Evolutionary conservation across 1,140 invertebrate species (phyloP).

Genomic region (Drosophila subpulchrella): DNA sequence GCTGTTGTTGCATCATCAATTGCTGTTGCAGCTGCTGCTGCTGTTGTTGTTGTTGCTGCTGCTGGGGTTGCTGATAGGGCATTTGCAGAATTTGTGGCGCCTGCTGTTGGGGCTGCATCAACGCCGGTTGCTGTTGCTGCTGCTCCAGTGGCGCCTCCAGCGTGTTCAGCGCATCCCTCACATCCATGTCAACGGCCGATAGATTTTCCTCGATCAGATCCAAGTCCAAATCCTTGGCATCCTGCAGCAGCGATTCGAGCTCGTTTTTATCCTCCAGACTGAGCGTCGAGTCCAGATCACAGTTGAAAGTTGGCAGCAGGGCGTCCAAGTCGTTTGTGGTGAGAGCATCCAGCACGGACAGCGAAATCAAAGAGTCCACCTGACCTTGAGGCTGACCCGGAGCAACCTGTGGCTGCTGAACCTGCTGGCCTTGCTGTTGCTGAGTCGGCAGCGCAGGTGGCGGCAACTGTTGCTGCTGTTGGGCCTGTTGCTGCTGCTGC

Average conservation of each 20-base stretch:
- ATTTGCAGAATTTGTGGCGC: constrained; percentile 48
- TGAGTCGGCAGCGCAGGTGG: constrained; percentile 23
- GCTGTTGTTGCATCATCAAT: constrained; percentile 37
- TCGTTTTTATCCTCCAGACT: constrained; percentile 85
- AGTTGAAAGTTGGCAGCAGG: constrained; percentile 86
- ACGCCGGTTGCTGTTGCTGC: constrained; percentile 46
- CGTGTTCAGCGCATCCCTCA: constrained; percentile 68
- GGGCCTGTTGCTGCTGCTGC: not conserved
- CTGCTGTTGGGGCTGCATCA: constrained; percentile 46
- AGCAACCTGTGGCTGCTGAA: constrained; percentile 18
- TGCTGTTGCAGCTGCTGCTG: constrained; percentile 36
- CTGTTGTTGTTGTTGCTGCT: not conserved
- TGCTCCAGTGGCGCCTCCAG: constrained; percentile 57
- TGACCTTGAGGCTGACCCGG: constrained; percentile 33
- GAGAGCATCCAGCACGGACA: constrained; percentile 85
- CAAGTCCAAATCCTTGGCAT: constrained; percentile 83
- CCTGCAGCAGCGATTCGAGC: constrained; percentile 82
- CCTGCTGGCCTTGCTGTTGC: constrained; percentile 38
- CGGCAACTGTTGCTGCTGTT: constrained; percentile 23
- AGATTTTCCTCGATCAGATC: constrained; percentile 82
- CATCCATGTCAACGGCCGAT: constrained; percentile 75
- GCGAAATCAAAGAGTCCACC: constrained; percentile 72
- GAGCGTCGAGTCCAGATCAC: constrained; percentile 85
- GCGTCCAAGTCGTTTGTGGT: constrained; percentile 87
- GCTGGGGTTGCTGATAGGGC: constrained; percentile 42